A percentile compares a stretch with the other conserved stretches of the same genome.
Evolutionary conservation across 2,888 invertebrate genomes (phyloP).

Genomic region (Aromia moschata): DNA sequence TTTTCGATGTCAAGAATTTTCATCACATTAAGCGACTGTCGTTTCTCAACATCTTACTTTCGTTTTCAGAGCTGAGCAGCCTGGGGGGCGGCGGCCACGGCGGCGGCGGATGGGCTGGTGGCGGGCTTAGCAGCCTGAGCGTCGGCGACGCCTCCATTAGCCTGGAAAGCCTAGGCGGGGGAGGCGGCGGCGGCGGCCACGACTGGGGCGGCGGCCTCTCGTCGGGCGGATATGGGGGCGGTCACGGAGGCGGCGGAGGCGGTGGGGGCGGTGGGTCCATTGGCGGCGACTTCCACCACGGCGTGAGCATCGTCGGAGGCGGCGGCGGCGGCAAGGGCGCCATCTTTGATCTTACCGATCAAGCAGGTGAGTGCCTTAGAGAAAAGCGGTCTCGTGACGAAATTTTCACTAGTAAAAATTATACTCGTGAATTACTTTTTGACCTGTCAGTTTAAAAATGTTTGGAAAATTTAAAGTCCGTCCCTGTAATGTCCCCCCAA

Average conservation of each 20-base stretch:
- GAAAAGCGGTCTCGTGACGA: too few species aligned
- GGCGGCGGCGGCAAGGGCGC: slow-evolving; percentile 42
- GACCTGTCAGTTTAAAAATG: too few species aligned
- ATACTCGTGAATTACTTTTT: too few species aligned
- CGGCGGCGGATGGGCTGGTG: slow-evolving; percentile 29
- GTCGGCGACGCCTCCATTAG: slow-evolving; percentile 30
- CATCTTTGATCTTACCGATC: slow-evolving; percentile 47
- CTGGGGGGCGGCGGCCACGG: slow-evolving; percentile 34
- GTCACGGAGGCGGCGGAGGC: slow-evolving; percentile 30
- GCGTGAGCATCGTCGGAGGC: slow-evolving; percentile 48
- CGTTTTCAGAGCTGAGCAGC: slow-evolving; percentile 28
- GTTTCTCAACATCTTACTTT: too few species aligned
- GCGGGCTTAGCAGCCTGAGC: slow-evolving; percentile 27
- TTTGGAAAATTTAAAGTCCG: too few species aligned
- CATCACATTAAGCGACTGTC: too few species aligned
- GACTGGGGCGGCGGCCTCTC: slow-evolving; percentile 14
- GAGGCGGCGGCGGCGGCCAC: slow-evolving; percentile 25
- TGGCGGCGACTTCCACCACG: slow-evolving; percentile 49
- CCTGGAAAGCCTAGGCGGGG: slow-evolving; percentile 16
- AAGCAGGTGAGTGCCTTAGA: slow-evolving; percentile 35
- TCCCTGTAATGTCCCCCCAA: too few species aligned
- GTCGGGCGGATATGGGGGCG: slow-evolving; percentile 21
- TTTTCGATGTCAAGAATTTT: too few species aligned
- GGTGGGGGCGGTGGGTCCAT: slow-evolving; percentile 38
- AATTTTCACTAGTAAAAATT: too few species aligned